phyloP scores from a whole-genome alignment of 2,797 vertebrate species.

The Hoplostethus mediterraneus region DNA sequence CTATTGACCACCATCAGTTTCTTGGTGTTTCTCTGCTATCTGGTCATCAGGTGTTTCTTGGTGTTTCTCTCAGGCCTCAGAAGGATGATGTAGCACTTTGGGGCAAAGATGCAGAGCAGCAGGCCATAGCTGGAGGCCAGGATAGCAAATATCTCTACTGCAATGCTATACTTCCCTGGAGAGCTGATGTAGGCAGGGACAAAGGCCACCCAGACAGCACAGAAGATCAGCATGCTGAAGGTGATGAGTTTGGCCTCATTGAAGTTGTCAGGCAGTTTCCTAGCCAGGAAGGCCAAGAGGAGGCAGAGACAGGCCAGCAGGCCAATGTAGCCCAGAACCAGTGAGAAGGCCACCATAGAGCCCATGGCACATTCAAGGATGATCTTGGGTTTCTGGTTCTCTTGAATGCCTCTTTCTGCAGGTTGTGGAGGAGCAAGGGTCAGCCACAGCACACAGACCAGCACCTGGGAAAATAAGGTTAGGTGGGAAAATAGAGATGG shows the following conservation, averaged over 20 bases:
- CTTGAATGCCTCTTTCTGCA: constrained; percentile 52
- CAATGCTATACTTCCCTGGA: constrained; percentile 68
- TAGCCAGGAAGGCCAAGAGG: no score
- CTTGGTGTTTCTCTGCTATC: constrained; percentile 59
- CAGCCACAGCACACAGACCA: constrained; percentile 70
- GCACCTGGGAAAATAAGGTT: constrained; percentile 48
- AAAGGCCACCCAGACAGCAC: constrained; percentile 70
- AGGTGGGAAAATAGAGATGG: constrained; percentile 14
- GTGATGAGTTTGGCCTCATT: constrained; percentile 75
- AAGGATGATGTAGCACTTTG: constrained; percentile 71
- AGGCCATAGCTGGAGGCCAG: constrained; percentile 69
- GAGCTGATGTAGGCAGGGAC: constrained; percentile 71
- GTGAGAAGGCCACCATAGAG: constrained; percentile 58
- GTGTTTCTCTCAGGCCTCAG: constrained; percentile 67
- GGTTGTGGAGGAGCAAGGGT: constrained; percentile 54
- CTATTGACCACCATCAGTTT: constrained; percentile 52
- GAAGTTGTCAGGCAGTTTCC: no score
- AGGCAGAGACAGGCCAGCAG: constrained; percentile 64
- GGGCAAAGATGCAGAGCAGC: constrained; percentile 68
- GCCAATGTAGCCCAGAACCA: constrained; percentile 70
- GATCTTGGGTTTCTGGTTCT: constrained; percentile 52
- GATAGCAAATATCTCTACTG: constrained; percentile 74
- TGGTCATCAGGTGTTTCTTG: constrained; percentile 65
- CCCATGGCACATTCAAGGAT: constrained; percentile 66
- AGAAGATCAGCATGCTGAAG: constrained; percentile 74